Evolutionary conservation across 2,113 vertebrate species (phyloP).

Genomic region (Pseudopipra pipra): DNA sequence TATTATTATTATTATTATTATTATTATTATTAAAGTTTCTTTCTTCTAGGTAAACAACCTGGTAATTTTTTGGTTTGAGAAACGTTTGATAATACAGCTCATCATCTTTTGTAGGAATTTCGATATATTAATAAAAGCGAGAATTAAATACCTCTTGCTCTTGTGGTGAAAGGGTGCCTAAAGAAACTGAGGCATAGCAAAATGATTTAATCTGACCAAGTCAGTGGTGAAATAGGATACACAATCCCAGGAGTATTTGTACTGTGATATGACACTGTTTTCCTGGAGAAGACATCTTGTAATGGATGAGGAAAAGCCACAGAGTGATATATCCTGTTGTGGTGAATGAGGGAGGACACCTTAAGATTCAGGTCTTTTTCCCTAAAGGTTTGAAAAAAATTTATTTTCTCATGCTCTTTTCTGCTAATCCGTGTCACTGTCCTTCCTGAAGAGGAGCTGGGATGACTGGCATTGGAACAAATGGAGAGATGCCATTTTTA

Average conservation of each 20-base stretch:
- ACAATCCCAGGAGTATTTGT: not conserved
- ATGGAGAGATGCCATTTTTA: not conserved
- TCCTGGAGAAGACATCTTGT: not conserved
- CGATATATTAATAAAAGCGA: not conserved
- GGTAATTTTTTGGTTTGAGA: not conserved
- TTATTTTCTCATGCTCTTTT: not conserved
- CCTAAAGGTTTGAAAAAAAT: not conserved
- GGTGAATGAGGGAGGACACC: not conserved
- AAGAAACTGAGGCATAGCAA: not conserved
- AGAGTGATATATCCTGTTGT: rapidly evolving
- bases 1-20: too few relatives aligned
- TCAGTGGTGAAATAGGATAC: not conserved
- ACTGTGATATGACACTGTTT: not conserved
- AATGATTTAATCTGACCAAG: rapidly evolving
- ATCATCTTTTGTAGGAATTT: not conserved
- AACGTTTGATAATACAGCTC: not conserved
- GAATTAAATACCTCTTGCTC: not conserved
- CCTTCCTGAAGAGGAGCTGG: not conserved
- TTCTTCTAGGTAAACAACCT: not conserved
- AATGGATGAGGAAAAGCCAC: not conserved
- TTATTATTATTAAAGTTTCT: not conserved
- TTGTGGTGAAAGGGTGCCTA: not conserved
- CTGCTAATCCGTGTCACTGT: not conserved
- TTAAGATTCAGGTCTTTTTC: not conserved
- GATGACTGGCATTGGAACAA: not conserved